Conservation (phyloP, 2,888 invertebrate genomes). For the Eupithecia exiguata region DNA sequence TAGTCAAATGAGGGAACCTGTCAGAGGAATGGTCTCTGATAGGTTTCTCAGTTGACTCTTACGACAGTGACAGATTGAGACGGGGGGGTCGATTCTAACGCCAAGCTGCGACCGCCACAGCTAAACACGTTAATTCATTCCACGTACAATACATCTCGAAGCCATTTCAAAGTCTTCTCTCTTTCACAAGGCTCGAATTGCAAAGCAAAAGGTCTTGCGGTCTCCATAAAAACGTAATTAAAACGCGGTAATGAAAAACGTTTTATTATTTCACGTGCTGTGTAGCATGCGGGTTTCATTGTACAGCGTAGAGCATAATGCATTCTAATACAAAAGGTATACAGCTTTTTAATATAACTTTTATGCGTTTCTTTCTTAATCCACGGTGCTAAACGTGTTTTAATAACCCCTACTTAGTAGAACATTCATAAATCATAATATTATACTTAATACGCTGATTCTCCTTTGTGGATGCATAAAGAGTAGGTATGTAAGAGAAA, state of each 20-base stretch:
- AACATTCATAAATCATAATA: slow-evolving; percentile 40
- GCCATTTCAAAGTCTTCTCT: neutral
- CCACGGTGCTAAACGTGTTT: slow-evolving; percentile 19
- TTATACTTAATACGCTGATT: no score
- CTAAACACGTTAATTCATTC: neutral
- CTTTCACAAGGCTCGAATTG: slow-evolving; percentile 6
- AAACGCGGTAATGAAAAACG: slow-evolving; percentile 36
- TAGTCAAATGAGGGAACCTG: no score
- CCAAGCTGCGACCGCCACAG: neutral
- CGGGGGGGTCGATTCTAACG: neutral
- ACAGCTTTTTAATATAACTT: slow-evolving; percentile 35
- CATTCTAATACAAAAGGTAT: slow-evolving; percentile 49
- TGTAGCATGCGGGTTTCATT: slow-evolving; percentile 52
- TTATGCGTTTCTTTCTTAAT: slow-evolving; percentile 26
- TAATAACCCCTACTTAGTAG: slow-evolving; percentile 28
- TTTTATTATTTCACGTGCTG: slow-evolving; percentile 32
- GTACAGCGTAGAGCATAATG: slow-evolving; percentile 49
- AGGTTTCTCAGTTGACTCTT: no score
- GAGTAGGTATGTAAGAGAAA: no score
- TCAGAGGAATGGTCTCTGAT: no score
- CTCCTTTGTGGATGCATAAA: no score
- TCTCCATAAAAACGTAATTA: slow-evolving; percentile 28
- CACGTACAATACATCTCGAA: neutral
- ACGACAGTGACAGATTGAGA: neutral
- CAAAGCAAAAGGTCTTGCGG: slow-evolving; percentile 11